phyloP scores from a whole-genome alignment of 53 echinoderm and acorn worm genomes.

The Echinometra lucunter region DNA sequence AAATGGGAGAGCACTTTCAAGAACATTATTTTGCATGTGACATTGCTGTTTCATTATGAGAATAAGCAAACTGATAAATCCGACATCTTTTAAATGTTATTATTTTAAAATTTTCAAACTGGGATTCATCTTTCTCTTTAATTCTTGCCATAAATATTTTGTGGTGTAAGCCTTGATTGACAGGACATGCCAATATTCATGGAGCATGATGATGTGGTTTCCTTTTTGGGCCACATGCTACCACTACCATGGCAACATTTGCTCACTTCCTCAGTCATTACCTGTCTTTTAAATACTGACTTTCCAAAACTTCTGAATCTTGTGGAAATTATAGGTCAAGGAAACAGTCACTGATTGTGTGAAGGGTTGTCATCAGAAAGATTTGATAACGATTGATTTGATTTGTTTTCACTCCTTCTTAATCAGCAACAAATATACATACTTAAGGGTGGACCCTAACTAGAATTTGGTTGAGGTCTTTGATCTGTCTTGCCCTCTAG shows the following conservation, averaged over 20 bases:
- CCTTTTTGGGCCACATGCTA: constrained; percentile 3
- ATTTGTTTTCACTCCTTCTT: neutral
- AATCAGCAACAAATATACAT: too few relatives aligned
- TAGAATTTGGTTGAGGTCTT: too few relatives aligned
- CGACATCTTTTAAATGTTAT: too few relatives aligned
- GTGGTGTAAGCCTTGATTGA: neutral
- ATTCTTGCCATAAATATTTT: neutral
- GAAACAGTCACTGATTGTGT: neutral
- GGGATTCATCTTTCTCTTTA: too few relatives aligned
- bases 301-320: neutral
- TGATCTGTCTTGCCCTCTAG: too few relatives aligned
- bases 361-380: constrained; percentile 6
- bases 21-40: too few relatives aligned
- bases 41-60: too few relatives aligned
- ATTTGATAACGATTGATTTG: neutral
- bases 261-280: neutral
- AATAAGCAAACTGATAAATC: too few relatives aligned
- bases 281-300: neutral
- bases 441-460: too few relatives aligned
- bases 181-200: neutral
- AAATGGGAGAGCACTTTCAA: too few relatives aligned
- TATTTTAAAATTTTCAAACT: too few relatives aligned
- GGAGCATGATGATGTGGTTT: constrained; percentile 6
- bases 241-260: neutral
- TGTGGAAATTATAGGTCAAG: constrained; percentile 34